Base-by-base conservation (phyloP, 2,888 invertebrate genomes). In the Euzophera pinguis region DNA sequence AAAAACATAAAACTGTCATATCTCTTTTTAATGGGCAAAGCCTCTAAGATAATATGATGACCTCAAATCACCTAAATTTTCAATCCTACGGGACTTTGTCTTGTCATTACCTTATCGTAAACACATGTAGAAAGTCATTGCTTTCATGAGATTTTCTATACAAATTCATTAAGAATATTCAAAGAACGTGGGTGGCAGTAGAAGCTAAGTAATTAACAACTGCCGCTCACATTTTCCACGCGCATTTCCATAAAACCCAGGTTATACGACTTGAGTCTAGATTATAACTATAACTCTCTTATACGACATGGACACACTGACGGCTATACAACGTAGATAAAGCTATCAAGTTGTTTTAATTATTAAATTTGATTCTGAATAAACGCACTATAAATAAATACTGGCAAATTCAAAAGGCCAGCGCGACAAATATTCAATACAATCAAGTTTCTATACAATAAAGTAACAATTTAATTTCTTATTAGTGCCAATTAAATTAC, bases 361-460 rank as follows among this genome's bases (percentile, higher is more conserved):
- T 72, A 76, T 75, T 68, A 65, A 67, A 60, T 59, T 66, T 41
- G 45, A 53, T 48, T 49, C 27, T 47, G 13, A 53, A 48, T 63
- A 62, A 64, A 65, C 48, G 54, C 50, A 49, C 27, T 57, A 59
- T 58, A 65, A 58, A 65, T 53, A 69, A 56, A 55, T 53, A 56
- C 62, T 75, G 76, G 74, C 63, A 59, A 65, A 61, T 67, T 73
- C 71, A 81, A 81, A 84, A 74, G 75, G 67, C 53, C 59, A 55
- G 55, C 67, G 69, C 67, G 69, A 78, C 69, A 75, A 79, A 80
- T 77, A 74, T 72, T 66, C 71, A 62, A 60, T 60, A 75, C 75
- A 84, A 81, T 82, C 80, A 76, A 80, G 69, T 72, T 73, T 73
- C 75, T 75, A 74, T 75, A 77, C 64, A 82, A 78, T 88, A 88